Percentiles rank a stretch among this genome's conserved stretches.
These are phyloP conservation scores for Physella acuta DNA, from an alignment of 1,140 invertebrate species.

Conservation along the genomic window DNA sequence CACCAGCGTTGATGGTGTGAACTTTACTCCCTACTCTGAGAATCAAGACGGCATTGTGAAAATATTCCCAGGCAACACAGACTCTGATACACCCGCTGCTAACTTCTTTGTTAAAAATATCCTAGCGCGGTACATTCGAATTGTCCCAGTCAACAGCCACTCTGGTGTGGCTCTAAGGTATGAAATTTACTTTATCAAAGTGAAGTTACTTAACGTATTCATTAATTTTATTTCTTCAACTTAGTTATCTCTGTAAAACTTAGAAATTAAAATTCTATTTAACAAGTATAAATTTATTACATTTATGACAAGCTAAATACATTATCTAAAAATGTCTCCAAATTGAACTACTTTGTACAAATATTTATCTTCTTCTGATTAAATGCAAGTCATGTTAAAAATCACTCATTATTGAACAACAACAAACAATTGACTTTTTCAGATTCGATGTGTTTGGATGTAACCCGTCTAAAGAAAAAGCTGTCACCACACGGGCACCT, in stretches of 20 bases:
- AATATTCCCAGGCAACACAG: conserved; percentile 36
- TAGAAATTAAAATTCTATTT: too few species aligned
- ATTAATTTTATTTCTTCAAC: too few species aligned
- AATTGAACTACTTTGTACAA: too few species aligned
- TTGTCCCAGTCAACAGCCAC: conserved; percentile 2
- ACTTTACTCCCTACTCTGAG: conserved; percentile 35
- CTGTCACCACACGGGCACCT: not conserved
- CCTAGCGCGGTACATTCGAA: conserved; percentile 1
- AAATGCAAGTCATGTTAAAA: too few species aligned
- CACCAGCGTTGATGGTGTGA: conserved; percentile 49
- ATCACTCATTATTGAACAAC: too few species aligned
- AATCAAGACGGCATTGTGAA: conserved; percentile 27
- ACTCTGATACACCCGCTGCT: conserved; percentile 29
- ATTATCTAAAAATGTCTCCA: too few species aligned
- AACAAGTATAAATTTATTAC: too few species aligned
- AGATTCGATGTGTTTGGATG: conserved; percentile 17
- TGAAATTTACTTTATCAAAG: too few species aligned
- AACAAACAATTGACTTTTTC: not conserved
- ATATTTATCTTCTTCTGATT: too few species aligned
- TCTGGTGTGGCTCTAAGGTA: conserved; percentile 9
- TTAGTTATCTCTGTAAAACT: too few species aligned
- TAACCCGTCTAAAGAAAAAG: not conserved
- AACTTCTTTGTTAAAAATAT: conserved; percentile 35
- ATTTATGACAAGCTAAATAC: too few species aligned
- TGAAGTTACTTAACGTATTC: too few species aligned